These are phyloP conservation scores for Echinarachnius parma DNA, from an alignment of 53 echinoderm and acorn worm genomes.

Conservation along the genomic window DNA sequence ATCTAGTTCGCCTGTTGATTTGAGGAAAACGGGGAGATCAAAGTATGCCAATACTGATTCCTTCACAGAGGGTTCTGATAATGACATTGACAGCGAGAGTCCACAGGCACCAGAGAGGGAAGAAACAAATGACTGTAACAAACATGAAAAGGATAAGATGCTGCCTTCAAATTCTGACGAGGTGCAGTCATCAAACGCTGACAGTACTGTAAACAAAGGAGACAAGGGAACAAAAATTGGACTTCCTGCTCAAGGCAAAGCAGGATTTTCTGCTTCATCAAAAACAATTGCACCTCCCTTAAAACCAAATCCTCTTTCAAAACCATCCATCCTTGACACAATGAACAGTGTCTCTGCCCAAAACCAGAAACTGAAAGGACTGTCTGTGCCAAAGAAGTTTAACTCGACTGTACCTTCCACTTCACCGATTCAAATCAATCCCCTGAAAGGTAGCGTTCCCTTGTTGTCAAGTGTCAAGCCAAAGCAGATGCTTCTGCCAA, in stretches of 20 bases:
- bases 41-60: slow-evolving; percentile 45
- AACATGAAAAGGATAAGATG: background rate
- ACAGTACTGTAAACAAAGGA: slow-evolving; percentile 27
- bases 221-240: background rate
- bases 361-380: slow-evolving; percentile 67
- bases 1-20: slow-evolving; percentile 12
- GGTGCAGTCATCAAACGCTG: background rate
- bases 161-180: slow-evolving; percentile 5
- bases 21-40: slow-evolving; percentile 9
- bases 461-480: slow-evolving; percentile 46
- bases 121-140: background rate
- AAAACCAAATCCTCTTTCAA: slow-evolving; percentile 50
- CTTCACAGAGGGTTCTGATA: slow-evolving; percentile 29
- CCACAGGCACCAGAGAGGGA: background rate
- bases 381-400: slow-evolving; percentile 78
- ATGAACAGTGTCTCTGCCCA: slow-evolving; percentile 18
- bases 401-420: slow-evolving; percentile 22
- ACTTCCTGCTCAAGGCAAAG: background rate
- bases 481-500: slow-evolving; percentile 52
- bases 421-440: slow-evolving; percentile 21
- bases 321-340: slow-evolving; percentile 63
- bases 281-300: slow-evolving; percentile 56
- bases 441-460: slow-evolving; percentile 53
- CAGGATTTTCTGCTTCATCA: background rate
- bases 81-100: slow-evolving; percentile 22